Evolutionary conservation across 1,140 invertebrate species (phyloP).

Genomic region (Saccostrea echinata): DNA sequence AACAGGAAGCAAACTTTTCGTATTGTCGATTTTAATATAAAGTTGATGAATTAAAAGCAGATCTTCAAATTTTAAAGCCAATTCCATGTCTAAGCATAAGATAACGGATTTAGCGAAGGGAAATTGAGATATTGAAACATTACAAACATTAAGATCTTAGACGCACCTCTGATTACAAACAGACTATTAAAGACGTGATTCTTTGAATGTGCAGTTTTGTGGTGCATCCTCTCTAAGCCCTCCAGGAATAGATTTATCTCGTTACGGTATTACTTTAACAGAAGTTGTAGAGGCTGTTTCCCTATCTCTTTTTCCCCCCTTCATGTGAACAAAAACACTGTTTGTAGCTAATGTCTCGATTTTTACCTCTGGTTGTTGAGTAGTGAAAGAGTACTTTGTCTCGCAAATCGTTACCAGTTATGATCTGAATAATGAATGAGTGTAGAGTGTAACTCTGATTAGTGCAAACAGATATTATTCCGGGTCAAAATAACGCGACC

Average conservation of each 20-base stretch:
- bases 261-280: constrained; percentile 37
- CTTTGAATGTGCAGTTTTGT: constrained; percentile 34
- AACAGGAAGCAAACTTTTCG: neutral
- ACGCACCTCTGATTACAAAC: constrained; percentile 18
- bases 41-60: neutral
- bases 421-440: constrained; percentile 29
- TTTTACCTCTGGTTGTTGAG: constrained; percentile 28
- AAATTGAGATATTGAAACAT: constrained; percentile 24
- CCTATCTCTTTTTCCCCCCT: constrained; percentile 12
- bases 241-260: constrained; percentile 31
- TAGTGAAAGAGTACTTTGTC: constrained; percentile 1
- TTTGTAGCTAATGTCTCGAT: constrained; percentile 18
- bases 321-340: constrained; percentile 13
- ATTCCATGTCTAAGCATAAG: neutral
- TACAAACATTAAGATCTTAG: neutral
- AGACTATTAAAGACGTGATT: neutral
- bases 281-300: constrained; percentile 22
- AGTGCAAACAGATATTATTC: constrained; percentile 7
- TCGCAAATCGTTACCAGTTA: constrained; percentile 16
- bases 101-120: constrained; percentile 6
- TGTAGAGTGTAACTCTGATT: constrained; percentile 10
- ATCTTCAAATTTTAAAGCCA: neutral
- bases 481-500: neutral
- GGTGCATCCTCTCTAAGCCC: constrained; percentile 16
- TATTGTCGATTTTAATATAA: constrained; percentile 15